Base-by-base conservation (phyloP, 2,888 invertebrate species). In the Apamea crenata region DNA sequence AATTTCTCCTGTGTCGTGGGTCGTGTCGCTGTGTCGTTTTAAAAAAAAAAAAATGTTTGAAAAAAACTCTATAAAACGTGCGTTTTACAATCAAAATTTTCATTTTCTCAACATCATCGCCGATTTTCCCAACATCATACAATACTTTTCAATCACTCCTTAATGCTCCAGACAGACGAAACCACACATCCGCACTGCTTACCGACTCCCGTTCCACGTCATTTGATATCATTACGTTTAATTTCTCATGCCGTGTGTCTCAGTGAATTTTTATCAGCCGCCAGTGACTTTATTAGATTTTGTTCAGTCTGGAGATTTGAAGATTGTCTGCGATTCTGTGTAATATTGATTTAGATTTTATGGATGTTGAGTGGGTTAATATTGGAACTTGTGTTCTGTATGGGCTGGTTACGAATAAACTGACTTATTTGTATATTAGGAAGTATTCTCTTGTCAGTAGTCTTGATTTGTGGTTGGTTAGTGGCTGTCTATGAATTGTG, bases 251-350 rank as follows among this genome's bases (percentile, higher is more conserved):
- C 92, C 93, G 94, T 93, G 92, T 94, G 95, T 95, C 94, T 94
- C 93, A 86, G 87, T 91, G 93, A 92, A 93, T 95, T 95, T 95
- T 94, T 95, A 94, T 91, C 88, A 88, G 86, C 78, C 87, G 90
- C 90, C 77, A 87, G 92, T 91, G 89, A 90, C 88, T 88, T 96
- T 96, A 96, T 96, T 96, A 95, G 93, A 96, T 96, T 96, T 91
- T 80, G 87, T 92, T 87, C 95, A 93, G 95, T 95, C 95, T 95
- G 92, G 85, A 91, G 92, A 90, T 91, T 91, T 91, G 82, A 82
- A 82, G 80, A 89, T 87, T 90, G 90, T 89, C 88, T 90, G 90
- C 88, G 85, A 87, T 89, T 91, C 89, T 77, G 40, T 82, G 40
- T 70, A 50, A 82, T 87, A 88, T 86, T 88, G 87, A 86, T 89